These are phyloP conservation scores for Rhinoptilus africanus DNA, from an alignment of 2,113 vertebrate genomes.

Conservation along the genomic window DNA sequence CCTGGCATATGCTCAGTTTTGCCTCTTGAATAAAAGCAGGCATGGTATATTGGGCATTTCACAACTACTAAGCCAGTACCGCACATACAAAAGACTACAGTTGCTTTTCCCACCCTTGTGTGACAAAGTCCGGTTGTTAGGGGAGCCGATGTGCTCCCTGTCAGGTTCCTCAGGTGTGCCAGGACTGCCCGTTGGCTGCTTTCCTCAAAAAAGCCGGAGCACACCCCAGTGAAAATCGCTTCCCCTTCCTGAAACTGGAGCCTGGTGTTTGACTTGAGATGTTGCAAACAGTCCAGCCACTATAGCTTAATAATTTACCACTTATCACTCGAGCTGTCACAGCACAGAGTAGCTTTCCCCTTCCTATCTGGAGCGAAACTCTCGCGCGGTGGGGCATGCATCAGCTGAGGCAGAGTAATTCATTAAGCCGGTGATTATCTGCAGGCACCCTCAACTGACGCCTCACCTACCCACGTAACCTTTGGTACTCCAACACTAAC, in stretches of 20 bases:
- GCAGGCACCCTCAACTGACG: background rate
- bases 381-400: accelerated
- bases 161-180: background rate
- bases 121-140: background rate
- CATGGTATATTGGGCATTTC: background rate
- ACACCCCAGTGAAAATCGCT: background rate
- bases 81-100: background rate
- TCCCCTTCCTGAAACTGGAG: background rate
- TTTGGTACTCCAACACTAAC: background rate
- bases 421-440: background rate
- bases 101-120: background rate
- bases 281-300: background rate
- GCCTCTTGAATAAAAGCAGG: background rate
- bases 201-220: background rate
- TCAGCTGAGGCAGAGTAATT: background rate
- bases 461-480: background rate
- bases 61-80: background rate
- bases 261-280: background rate
- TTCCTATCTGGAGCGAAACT: background rate
- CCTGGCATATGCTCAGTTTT: background rate
- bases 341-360: background rate
- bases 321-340: accelerated
- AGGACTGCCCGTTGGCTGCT: background rate
- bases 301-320: constrained; percentile 3
- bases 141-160: accelerated